phyloP scores from a whole-genome alignment of 53 echinoderm and acorn worm genomes.

The Henricia sp. region DNA sequence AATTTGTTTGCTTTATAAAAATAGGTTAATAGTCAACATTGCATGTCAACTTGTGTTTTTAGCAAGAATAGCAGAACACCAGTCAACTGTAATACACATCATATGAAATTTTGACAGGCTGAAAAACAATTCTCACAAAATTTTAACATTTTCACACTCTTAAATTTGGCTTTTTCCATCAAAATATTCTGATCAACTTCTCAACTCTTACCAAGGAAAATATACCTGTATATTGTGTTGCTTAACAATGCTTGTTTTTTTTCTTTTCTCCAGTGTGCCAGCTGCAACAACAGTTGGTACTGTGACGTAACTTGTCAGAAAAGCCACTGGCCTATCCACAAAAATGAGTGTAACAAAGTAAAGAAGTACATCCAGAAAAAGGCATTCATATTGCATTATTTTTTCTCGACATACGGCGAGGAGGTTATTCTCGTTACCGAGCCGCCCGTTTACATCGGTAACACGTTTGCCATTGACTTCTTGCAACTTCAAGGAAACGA shows the following conservation, averaged over 20 bases:
- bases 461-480: slow-evolving; percentile 56
- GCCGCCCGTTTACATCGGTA: slow-evolving; percentile 55
- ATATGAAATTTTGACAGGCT: no score
- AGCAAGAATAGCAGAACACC: no score
- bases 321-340: slow-evolving; percentile 39
- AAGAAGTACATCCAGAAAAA: background rate
- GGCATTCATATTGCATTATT: background rate
- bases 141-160: no score
- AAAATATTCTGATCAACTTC: no score
- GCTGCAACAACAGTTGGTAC: slow-evolving; percentile 36
- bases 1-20: no score
- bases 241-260: background rate
- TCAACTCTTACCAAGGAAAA: no score
- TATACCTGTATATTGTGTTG: no score
- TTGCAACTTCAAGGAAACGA: slow-evolving; percentile 50
- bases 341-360: slow-evolving; percentile 33
- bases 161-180: no score
- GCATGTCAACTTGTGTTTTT: no score
- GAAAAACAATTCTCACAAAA: no score
- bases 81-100: no score
- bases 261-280: slow-evolving; percentile 43
- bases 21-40: background rate
- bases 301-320: slow-evolving; percentile 46
- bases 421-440: background rate
- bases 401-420: background rate